Percentiles rank a stretch among this genome's conserved stretches.
These are phyloP conservation scores for Monochamus alternatus DNA, from an alignment of 2,888 invertebrate genomes.

Conservation along the genomic window DNA sequence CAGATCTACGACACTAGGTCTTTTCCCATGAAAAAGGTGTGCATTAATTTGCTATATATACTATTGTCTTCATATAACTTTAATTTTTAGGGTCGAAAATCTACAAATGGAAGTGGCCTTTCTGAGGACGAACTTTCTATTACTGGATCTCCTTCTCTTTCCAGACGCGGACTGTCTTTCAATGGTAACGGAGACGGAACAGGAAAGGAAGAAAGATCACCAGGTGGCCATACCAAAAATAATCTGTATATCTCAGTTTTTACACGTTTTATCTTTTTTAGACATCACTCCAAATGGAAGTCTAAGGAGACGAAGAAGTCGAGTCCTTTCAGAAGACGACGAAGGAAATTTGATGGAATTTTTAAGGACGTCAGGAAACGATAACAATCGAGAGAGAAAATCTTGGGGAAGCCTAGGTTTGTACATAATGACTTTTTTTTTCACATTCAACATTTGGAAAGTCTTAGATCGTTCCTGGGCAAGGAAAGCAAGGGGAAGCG, in stretches of 20 bases:
- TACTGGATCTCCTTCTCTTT: constrained; percentile 79
- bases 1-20: constrained; percentile 82
- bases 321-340: constrained; percentile 87
- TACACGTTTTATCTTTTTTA: constrained; percentile 56
- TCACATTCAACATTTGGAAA: too few relatives aligned
- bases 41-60: neutral
- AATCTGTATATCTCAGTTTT: neutral
- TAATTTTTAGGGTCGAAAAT: constrained; percentile 60
- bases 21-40: constrained; percentile 72
- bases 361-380: constrained; percentile 84
- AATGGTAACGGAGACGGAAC: constrained; percentile 69
- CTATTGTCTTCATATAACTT: constrained; percentile 15
- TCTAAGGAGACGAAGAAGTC: constrained; percentile 84
- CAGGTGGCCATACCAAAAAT: constrained; percentile 66
- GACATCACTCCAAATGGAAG: constrained; percentile 94
- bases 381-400: constrained; percentile 83
- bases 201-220: constrained; percentile 73
- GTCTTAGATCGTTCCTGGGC: constrained; percentile 89
- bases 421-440: constrained; percentile 29
- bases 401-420: constrained; percentile 89
- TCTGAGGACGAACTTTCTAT: constrained; percentile 78
- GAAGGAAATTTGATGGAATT: constrained; percentile 91
- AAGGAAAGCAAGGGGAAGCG: constrained; percentile 82
- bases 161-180: constrained; percentile 79
- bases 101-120: constrained; percentile 71